Evolutionary conservation across 2,888 invertebrate genomes (phyloP), one percentile per base, ranked within the genome.

Genomic region (Odontocolon sp.): DNA sequence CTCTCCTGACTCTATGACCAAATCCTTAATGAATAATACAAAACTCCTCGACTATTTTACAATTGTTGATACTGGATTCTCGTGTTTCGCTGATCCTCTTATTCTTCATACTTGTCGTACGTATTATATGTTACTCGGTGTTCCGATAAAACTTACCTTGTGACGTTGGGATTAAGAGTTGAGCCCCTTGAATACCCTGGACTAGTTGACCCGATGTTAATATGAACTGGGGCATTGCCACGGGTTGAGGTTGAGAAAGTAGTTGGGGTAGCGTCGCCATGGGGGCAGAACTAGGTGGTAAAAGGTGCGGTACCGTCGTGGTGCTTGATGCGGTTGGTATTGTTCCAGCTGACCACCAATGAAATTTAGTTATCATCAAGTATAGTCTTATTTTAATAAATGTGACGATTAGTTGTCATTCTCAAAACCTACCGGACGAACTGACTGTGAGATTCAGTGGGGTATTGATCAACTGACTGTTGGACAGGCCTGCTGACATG

Each of bases 91-190:
- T 36, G 2, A 18, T 18, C 9, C 18, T 16, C n/a, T n/a, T n/a
- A n/a, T n/a, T n/a, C n/a, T n/a, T n/a, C n/a, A n/a, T n/a, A n/a
- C n/a, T n/a, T n/a, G n/a, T n/a, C n/a, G n/a, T n/a, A 2, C 40
- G 1, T 4, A 38, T 59, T 40, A 21, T n/a, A 14, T 8, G 6
- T 38, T 2, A 23, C 4, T 9, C n/a, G 14, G 42, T n/a, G 3
- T 2, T 16, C 50, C 2, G 14, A 18, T 2, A 21, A 33, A 42
- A 57, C 86, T 89, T 91, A 97, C 97, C 97, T 94, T 97, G 97
- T 78, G 98, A 97, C 67, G 98, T 98, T 61, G 98, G 98, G 92
- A 98, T 98, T 85, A 98, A 94, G 71, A 98, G 93, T 89, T 98
- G 98, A 52, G 97, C 97, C 9, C 97, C 97, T 91, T 97, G 97